These are phyloP conservation scores for Gymnogyps californianus DNA, from an alignment of 2,113 vertebrate genomes.

Conservation along the genomic window DNA sequence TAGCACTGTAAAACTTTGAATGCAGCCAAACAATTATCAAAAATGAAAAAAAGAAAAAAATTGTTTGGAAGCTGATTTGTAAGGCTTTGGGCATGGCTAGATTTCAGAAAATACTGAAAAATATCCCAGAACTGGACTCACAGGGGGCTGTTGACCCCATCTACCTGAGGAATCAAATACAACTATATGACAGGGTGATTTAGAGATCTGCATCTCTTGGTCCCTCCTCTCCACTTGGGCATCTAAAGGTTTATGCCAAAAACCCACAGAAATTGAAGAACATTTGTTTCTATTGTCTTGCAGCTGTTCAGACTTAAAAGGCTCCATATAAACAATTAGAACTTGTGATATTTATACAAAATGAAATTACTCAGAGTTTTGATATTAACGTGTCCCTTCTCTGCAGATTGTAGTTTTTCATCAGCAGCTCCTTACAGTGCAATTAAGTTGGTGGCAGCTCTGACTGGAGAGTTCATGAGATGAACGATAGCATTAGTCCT, in stretches of 20 bases:
- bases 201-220: background rate
- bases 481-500: background rate
- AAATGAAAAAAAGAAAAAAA: background rate
- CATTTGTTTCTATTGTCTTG: background rate
- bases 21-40: background rate
- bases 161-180: background rate
- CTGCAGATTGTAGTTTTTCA: background rate
- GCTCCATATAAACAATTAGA: background rate
- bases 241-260: background rate
- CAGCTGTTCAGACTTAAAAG: background rate
- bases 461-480: background rate
- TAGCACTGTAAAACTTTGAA: background rate
- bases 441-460: background rate
- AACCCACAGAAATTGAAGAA: rapidly evolving
- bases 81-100: background rate
- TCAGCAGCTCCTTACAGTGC: background rate
- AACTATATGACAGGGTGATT: background rate
- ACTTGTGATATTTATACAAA: background rate
- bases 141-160: no score
- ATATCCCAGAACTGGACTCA: background rate
- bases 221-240: background rate
- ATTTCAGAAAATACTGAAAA: background rate
- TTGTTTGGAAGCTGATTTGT: background rate
- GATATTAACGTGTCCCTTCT: background rate
- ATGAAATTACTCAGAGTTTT: background rate